Base-by-base conservation (phyloP, 2,113 vertebrate species). In the Ginglymostoma cirratum region DNA sequence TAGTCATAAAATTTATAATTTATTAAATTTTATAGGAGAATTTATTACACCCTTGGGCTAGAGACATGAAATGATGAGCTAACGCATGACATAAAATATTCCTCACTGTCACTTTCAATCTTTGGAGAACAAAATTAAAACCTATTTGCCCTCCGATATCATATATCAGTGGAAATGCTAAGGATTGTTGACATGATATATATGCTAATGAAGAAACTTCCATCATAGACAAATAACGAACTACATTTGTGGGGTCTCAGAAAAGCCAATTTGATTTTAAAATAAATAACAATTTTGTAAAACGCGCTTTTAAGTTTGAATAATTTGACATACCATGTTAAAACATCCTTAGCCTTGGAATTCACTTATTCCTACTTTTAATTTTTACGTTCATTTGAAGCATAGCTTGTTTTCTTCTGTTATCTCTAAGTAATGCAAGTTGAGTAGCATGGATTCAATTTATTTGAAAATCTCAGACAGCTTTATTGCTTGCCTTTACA, bases 1-100 rank as follows among this genome's bases (percentile, higher is more conserved):
- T 94, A 94, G 66, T 69, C 92, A 94, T 94, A 52, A 76, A 72
- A 95, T 72, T 72, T 48, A 72, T 95, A 95, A 95, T 95, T 95
- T 95, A 95, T 95, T 95, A 76, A 70, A 52, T 95, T 95, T 95
- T 95, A 76, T 52, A 72, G 94, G 48, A 95, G 94, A 72, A 70
- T 95, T 95, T 95, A 95, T 95, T 95, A 95, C 67, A 48, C 94
- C 94, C 94, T 95, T 72, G 94, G 94, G 94, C 94, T 34, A 95
- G 67, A 72, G 1, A 38, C 94, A 76, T 27, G 67, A 42, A 67
- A 94, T 94, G 93, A 94, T 94, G 93, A 94, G 93, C 65, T 94
- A 70, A 70, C 42, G 45, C 67, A 70, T 72, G 69, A 95, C 67
- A 72, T 95, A 95, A 95, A 95, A 95, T 95, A 95, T 95, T 95